phyloP scores from a whole-genome alignment of 2,113 vertebrate species.

The Carlito syrichta region DNA sequence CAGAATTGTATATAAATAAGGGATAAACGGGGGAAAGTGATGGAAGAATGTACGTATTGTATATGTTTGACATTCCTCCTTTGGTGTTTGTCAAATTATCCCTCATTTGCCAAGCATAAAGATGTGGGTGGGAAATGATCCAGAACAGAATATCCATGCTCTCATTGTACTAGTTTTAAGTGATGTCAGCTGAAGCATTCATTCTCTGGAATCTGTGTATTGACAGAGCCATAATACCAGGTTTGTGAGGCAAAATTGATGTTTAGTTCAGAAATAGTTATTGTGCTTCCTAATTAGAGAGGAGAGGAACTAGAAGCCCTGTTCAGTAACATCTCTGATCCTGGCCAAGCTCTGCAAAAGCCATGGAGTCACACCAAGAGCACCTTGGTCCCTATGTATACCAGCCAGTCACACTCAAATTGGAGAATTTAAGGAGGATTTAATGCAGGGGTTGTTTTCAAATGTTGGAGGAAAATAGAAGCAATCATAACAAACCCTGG shows the following conservation, averaged over 20 bases:
- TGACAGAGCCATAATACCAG: constrained; percentile 41
- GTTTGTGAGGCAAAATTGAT: constrained; percentile 14
- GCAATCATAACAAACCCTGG: neutral
- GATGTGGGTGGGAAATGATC: constrained; percentile 49
- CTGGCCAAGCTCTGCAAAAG: neutral
- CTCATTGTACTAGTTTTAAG: constrained; percentile 1
- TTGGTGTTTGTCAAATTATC: constrained; percentile 43
- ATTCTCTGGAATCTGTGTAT: constrained; percentile 21
- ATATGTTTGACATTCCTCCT: constrained; percentile 33
- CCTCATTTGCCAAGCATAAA: constrained; percentile 46
- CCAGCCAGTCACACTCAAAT: neutral
- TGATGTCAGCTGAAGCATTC: constrained; percentile 46
- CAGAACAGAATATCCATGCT: constrained; percentile 24
- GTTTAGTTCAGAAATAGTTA: constrained; percentile 2
- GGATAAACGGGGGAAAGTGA: neutral
- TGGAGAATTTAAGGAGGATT: neutral
- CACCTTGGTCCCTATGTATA: neutral
- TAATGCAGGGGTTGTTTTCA: neutral
- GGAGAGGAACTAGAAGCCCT: neutral
- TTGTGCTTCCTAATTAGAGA: constrained; percentile 40
- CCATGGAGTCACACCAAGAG: neutral
- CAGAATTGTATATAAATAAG: constrained; percentile 39
- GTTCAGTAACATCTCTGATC: neutral
- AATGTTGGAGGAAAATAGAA: neutral
- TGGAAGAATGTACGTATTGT: neutral